Evolutionary conservation across 2,888 invertebrate genomes (phyloP), one percentile per base, ranked within the genome.

Genomic region (Hirtodrosophila duncani): DNA sequence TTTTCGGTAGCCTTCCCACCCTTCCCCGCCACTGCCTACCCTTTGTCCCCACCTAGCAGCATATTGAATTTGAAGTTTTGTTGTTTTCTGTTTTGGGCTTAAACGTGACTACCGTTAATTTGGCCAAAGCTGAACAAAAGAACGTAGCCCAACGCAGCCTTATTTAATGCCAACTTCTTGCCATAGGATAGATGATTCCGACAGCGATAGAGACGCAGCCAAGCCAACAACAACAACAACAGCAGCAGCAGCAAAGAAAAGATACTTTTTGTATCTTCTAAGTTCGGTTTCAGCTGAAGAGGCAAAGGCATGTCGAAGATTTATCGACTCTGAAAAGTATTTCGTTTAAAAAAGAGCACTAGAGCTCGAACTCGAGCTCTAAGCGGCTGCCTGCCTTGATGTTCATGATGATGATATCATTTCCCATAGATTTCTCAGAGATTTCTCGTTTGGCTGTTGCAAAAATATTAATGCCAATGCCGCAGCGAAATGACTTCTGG

Each of bases 91-190:
- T 58, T 56, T 72, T 68, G n/a, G n/a, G n/a, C n/a, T n/a, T 65
- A 64, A 61, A 64, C 71, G 71, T 72, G 71, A 72, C 71, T 72
- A 72, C 78, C 71, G 78, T 72, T 72, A 78, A 72, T 72, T 72
- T 74, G 70, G 70, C 48, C 70, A 63, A 49, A 30, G 20, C 4
- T 6, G 20, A 20, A 20, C 20, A n/a, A 20, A 20, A 27, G 17
- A 11, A n/a, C 43, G 37, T 11, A 10, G 16, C 16, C 11, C 10
- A 24, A 23, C 9, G 37, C 56, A 43, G 43, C 42, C 37, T 27
- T 57, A 44, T 46, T 56, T 58, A 34, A 39, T 36, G 46, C 48
- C 58, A 21, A 39, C 48, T 56, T 52, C n/a, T n/a, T n/a, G n/a
- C n/a, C n/a, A 52, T 41, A 57, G 58, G 48, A 56, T 30, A 30